A percentile compares a stretch with the other conserved stretches of the same genome.
These are phyloP conservation scores for Dasysyrphus tricinctus DNA, from an alignment of 2,888 invertebrate species.

Conservation along the genomic window DNA sequence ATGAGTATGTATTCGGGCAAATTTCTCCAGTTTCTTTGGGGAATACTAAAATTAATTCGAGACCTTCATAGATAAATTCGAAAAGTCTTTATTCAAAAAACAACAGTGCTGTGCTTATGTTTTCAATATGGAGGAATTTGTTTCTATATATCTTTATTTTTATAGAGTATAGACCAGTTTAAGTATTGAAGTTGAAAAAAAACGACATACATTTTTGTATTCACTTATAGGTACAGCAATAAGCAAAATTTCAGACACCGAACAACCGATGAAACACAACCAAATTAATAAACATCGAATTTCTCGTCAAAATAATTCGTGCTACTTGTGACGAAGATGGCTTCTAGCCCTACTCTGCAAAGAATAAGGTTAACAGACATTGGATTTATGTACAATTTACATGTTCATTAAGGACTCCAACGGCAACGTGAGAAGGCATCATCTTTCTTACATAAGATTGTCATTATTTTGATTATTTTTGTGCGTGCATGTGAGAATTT, in stretches of 20 bases:
- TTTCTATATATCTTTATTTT: too few relatives aligned
- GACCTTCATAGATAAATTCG: too few relatives aligned
- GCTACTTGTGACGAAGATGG: not conserved
- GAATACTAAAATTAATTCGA: too few relatives aligned
- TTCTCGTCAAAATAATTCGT: conserved; percentile 32
- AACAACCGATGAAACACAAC: not conserved
- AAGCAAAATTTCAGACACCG: not conserved
- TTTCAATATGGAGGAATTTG: too few relatives aligned
- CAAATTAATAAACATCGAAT: conserved; percentile 35
- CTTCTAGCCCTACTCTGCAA: not conserved
- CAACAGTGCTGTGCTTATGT: too few relatives aligned
- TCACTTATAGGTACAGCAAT: not conserved
- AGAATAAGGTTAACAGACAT: conserved; percentile 39
- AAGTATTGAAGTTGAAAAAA: not conserved
- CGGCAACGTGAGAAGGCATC: conserved; percentile 31
- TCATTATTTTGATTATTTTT: conserved; percentile 68
- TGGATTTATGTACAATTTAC: conserved; percentile 49
- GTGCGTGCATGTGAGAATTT: conserved; percentile 60
- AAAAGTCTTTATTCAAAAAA: too few relatives aligned
- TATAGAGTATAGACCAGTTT: too few relatives aligned
- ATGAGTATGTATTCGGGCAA: too few relatives aligned
- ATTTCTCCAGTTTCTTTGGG: too few relatives aligned
- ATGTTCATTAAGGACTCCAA: conserved; percentile 58
- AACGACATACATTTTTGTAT: not conserved
- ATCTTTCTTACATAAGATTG: conserved; percentile 38